Conservation (phyloP, 2,113 vertebrate species). For the Syngnathus scovelli region DNA sequence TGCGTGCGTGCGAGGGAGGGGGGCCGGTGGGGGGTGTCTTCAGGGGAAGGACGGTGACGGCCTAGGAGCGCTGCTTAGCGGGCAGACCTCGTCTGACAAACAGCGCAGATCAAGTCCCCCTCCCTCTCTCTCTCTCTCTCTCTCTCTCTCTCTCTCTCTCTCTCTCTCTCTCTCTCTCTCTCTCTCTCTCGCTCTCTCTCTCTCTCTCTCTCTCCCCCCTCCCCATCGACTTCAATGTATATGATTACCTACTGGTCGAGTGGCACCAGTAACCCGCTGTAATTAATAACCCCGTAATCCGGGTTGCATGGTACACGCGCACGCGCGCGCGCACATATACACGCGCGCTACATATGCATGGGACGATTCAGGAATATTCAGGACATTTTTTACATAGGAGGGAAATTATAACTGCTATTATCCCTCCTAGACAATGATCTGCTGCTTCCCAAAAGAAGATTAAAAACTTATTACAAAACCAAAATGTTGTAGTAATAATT, state of each 20-base stretch:
- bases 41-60: slow-evolving; percentile 68
- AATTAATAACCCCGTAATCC: slow-evolving; percentile 79
- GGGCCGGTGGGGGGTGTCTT: neutral
- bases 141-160: neutral
- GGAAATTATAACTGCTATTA: slow-evolving; percentile 67
- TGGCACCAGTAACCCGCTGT: slow-evolving; percentile 71
- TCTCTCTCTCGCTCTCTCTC: neutral
- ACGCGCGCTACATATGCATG: slow-evolving; percentile 27
- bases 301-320: slow-evolving; percentile 57
- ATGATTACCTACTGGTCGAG: slow-evolving; percentile 76
- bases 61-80: slow-evolving; percentile 59
- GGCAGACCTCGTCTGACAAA: slow-evolving; percentile 41
- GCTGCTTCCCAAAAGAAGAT: slow-evolving; percentile 67
- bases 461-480: slow-evolving; percentile 71
- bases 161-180: neutral
- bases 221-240: slow-evolving; percentile 67
- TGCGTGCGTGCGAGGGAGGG: no score
- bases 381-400: neutral
- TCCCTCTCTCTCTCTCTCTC: neutral
- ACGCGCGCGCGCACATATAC: slow-evolving; percentile 47
- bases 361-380: no score
- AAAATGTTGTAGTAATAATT: slow-evolving; percentile 29
- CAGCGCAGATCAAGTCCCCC: slow-evolving; percentile 28
- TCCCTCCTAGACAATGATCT: slow-evolving; percentile 69
- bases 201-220: neutral